Percentiles rank a stretch among this genome's conserved stretches.
Evolutionary conservation across 2,797 vertebrate species (phyloP).

Genomic region (Otolemur crassicaudatus): DNA sequence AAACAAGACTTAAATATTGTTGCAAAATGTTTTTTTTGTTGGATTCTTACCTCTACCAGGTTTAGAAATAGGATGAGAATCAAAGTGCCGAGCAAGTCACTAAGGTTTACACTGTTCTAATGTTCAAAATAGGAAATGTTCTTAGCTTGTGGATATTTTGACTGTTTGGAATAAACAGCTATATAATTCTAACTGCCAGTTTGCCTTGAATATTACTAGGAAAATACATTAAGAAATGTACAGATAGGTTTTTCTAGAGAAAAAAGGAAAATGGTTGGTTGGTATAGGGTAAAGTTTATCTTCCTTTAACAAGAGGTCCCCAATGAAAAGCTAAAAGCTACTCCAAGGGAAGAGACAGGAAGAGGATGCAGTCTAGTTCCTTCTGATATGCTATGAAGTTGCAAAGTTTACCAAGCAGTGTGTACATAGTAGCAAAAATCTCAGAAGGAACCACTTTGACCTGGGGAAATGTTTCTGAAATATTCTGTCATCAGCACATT

Average conservation of each 20-base stretch:
- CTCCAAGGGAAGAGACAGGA: conserved; percentile 89
- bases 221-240: conserved; percentile 36
- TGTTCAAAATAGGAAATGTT: conserved; percentile 24
- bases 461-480: conserved; percentile 88
- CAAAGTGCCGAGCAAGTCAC: conserved; percentile 35
- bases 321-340: conserved; percentile 81
- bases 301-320: conserved; percentile 75
- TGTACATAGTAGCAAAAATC: conserved; percentile 88
- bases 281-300: conserved; percentile 79
- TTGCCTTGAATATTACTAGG: background rate
- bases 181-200: conserved; percentile 26
- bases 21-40: conserved; percentile 24
- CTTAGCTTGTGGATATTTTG: conserved; percentile 19
- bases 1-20: conserved; percentile 43
- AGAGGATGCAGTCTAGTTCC: conserved; percentile 93
- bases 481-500: conserved; percentile 90
- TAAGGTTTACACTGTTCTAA: conserved; percentile 20
- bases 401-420: conserved; percentile 86
- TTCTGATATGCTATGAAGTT: conserved; percentile 90
- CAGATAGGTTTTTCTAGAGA: conserved; percentile 57
- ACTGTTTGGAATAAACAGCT: background rate
- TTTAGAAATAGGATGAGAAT: conserved; percentile 59
- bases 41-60: background rate
- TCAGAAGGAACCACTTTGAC: conserved; percentile 87
- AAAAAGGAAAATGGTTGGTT: conserved; percentile 65